phyloP scores from a whole-genome alignment of 2,113 vertebrate genomes.

The Oryzias woworae region DNA sequence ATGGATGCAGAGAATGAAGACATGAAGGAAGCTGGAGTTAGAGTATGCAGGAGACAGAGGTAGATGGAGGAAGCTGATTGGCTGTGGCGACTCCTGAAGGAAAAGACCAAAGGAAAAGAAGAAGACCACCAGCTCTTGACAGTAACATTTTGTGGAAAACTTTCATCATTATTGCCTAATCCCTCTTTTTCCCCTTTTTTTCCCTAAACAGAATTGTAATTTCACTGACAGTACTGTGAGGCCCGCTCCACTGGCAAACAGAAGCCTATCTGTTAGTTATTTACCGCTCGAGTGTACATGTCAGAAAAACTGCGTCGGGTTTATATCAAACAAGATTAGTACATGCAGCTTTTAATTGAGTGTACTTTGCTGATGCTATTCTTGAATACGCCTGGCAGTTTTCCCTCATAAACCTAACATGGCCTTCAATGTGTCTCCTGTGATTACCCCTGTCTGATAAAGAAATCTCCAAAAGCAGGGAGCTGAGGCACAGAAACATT shows the following conservation, averaged over 20 bases:
- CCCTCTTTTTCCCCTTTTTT: no score
- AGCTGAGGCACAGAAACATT: background rate
- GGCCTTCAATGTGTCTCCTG: slow-evolving; percentile 7
- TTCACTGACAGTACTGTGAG: slow-evolving; percentile 32
- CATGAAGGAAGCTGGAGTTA: no score
- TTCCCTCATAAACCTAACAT: slow-evolving; percentile 22
- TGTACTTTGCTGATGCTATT: slow-evolving; percentile 15
- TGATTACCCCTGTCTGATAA: slow-evolving; percentile 33
- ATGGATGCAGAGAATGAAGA: no score
- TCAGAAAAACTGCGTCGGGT: slow-evolving; percentile 44
- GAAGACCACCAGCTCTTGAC: no score
- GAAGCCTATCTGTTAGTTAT: slow-evolving; percentile 40
- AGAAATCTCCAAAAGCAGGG: slow-evolving; percentile 8
- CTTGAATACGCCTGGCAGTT: slow-evolving; percentile 9
- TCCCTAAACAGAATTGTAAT: background rate
- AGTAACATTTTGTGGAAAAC: no score
- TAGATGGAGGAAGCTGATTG: no score
- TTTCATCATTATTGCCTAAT: no score
- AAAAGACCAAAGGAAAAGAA: no score
- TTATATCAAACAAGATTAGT: slow-evolving; percentile 52
- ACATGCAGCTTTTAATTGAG: slow-evolving; percentile 66
- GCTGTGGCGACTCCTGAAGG: no score
- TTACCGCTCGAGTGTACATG: slow-evolving; percentile 56
- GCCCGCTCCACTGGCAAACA: background rate
- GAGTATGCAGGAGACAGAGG: no score